A percentile compares a stretch with the other conserved stretches of the same genome.
Evolutionary conservation across 2,797 vertebrate species (phyloP).

Genomic region (Sylvia borin): DNA sequence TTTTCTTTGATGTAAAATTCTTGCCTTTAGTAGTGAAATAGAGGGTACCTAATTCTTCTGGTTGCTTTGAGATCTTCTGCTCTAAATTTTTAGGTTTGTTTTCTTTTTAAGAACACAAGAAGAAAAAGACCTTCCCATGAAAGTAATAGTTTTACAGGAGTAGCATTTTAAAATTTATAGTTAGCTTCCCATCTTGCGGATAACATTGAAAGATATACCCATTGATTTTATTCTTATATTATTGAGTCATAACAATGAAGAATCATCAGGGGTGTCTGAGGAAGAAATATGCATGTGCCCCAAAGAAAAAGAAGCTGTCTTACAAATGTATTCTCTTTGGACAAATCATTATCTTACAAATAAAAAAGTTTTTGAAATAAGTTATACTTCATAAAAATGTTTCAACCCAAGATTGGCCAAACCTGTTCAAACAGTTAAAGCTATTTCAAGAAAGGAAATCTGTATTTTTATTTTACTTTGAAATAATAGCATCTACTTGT

Average conservation of each 20-base stretch:
- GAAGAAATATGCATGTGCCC: background rate
- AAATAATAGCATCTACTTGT: background rate
- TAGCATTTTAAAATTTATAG: background rate
- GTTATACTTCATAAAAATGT: background rate
- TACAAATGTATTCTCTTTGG: background rate
- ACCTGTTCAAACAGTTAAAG: background rate
- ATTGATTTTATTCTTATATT: background rate
- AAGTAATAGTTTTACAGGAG: background rate
- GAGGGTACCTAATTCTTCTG: background rate
- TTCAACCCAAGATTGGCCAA: background rate
- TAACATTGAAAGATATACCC: background rate
- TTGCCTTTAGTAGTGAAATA: background rate
- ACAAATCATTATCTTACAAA: background rate
- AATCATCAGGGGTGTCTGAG: background rate
- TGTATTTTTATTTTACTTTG: background rate
- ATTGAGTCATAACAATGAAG: background rate
- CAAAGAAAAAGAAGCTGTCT: background rate
- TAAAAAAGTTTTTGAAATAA: background rate
- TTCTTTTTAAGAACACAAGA: background rate
- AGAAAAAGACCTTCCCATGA: background rate
- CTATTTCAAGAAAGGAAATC: background rate
- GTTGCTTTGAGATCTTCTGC: background rate
- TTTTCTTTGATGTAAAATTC: background rate
- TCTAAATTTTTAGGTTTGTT: background rate
- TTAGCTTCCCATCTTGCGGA: background rate